Base-by-base conservation (phyloP, 2,888 invertebrate species). In the Ceraclea dissimilis region DNA sequence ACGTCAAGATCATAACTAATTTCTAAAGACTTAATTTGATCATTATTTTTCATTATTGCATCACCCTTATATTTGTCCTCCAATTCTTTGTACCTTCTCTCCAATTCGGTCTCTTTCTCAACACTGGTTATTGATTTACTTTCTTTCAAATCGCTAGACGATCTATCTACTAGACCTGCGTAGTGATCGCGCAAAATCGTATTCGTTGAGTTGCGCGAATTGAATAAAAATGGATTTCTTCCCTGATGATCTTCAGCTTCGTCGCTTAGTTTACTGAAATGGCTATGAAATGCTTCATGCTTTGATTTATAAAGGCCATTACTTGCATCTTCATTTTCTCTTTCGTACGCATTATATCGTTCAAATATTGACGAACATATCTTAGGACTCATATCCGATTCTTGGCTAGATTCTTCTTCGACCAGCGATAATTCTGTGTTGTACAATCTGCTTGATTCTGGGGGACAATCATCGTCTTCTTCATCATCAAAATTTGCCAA, bases 361-460 rank as follows among this genome's bases (percentile, higher is more conserved):
- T 18, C 16, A 16, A 51, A 51, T 13, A 43, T 39, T 2, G 39
- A 39, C 4, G 39, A 39, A 39, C n/a, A 39, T n/a, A 46, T 53
- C 13, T 56, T 58, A n/a, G 60, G 51, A 55, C 60, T 58, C 49
- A 52, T 75, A 33, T 77, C 77, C 16, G 75, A 62, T 58, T 78
- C 78, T 66, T 77, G 77, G 2, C 71, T 71, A 0, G 76, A 76
- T 63, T 78, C 78, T 63, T 78, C 78, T 69, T 78, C 78, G 2
- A 78, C 78, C 58, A 78, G 65, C 2, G 78, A 78, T 1, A 78
- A 65, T 61, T 78, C 76, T 60, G 76, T 74, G 62, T 73, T 75
- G 2, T 71, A 60, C 19, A 51, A 34, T 26, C 47, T 52, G 31
- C 50, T 33, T 31, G 44, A 52, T 44, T 54, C 47, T 18, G 34